phyloP scores from a whole-genome alignment of 2,797 vertebrate species.

The Ctenopoma multispine region DNA sequence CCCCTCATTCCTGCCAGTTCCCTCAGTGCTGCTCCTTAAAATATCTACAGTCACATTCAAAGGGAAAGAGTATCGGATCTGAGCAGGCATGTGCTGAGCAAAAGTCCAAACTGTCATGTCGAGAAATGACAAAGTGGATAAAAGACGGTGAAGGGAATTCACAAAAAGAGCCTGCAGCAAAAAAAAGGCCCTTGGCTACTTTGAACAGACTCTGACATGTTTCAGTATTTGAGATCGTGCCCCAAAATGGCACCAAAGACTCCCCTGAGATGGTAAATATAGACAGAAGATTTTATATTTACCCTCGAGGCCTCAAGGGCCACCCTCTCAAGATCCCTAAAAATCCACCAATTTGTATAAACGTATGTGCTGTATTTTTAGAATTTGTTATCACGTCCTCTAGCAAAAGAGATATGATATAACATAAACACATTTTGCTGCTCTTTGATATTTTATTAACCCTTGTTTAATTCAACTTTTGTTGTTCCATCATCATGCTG shows the following conservation, averaged over 20 bases:
- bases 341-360: too few relatives aligned
- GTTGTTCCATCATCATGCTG: background rate
- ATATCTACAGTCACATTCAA: slow-evolving; percentile 42
- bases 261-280: slow-evolving; percentile 24
- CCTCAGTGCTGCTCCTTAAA: slow-evolving; percentile 25
- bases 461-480: background rate
- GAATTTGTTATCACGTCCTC: too few relatives aligned
- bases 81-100: slow-evolving; percentile 44
- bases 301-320: background rate
- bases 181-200: slow-evolving; percentile 23
- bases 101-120: slow-evolving; percentile 57
- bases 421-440: too few relatives aligned
- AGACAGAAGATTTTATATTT: slow-evolving; percentile 22
- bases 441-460: too few relatives aligned
- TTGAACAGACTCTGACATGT: slow-evolving; percentile 47
- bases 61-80: slow-evolving; percentile 50
- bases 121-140: slow-evolving; percentile 49
- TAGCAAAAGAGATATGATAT: too few relatives aligned
- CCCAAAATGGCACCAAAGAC: slow-evolving; percentile 36
- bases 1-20: background rate
- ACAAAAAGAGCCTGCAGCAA: slow-evolving; percentile 18
- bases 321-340: background rate
- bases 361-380: too few relatives aligned
- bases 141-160: slow-evolving; percentile 35
- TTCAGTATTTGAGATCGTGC: slow-evolving; percentile 44